phyloP scores from a whole-genome alignment of 2,888 invertebrate species.

The Leucania comma region DNA sequence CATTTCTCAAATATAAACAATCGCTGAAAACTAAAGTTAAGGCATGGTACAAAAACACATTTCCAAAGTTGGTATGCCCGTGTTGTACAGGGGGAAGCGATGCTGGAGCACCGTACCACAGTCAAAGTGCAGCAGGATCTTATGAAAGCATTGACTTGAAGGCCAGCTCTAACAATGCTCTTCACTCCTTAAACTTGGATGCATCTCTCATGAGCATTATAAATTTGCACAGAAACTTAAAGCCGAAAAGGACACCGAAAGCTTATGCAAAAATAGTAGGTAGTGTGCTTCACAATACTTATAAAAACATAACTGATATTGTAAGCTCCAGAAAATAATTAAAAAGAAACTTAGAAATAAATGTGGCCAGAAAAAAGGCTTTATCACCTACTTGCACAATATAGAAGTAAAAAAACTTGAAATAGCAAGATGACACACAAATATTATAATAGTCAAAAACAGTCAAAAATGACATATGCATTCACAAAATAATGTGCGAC shows the following conservation, averaged over 20 bases:
- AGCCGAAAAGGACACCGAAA: constrained; percentile 68
- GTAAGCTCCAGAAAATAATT: constrained; percentile 55
- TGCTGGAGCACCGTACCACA: constrained; percentile 62
- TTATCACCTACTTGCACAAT: constrained; percentile 23
- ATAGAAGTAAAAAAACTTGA: constrained; percentile 45
- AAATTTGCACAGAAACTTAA: constrained; percentile 70
- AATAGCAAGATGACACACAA: constrained; percentile 39
- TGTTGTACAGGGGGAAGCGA: constrained; percentile 80
- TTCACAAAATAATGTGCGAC: constrained; percentile 6
- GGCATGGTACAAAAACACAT: constrained; percentile 63
- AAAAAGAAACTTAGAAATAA: neutral
- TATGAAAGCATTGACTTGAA: constrained; percentile 80
- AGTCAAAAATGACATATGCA: constrained; percentile 50
- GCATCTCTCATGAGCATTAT: constrained; percentile 81
- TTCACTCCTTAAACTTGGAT: constrained; percentile 71
- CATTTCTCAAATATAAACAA: constrained; percentile 57
- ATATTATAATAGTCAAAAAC: constrained; percentile 39
- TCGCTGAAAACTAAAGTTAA: constrained; percentile 37
- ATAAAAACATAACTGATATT: constrained; percentile 71
- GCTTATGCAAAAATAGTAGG: constrained; percentile 72
- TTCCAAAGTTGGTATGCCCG: constrained; percentile 78
- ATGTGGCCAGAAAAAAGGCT: constrained; percentile 42
- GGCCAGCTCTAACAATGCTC: constrained; percentile 61
- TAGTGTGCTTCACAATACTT: constrained; percentile 73
- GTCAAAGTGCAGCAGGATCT: constrained; percentile 69